Conservation (phyloP, 64 coral and sea anemone genomes). For the Acropora tenuis region DNA sequence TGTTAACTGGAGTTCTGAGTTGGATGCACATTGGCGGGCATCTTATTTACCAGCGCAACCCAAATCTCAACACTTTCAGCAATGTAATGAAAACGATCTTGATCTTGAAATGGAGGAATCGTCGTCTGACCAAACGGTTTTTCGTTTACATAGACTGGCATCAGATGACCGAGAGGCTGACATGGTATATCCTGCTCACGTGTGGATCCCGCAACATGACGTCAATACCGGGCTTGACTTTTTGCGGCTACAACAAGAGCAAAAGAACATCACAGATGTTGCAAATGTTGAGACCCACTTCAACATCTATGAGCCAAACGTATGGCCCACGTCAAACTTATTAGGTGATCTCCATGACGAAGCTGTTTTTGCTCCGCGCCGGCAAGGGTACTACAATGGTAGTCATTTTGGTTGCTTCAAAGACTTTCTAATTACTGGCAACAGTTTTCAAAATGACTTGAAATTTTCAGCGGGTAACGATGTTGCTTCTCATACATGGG, state of each 20-base stretch:
- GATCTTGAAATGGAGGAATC: background rate
- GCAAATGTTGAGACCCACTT: background rate
- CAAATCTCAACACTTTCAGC: background rate
- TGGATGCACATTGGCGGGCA: background rate
- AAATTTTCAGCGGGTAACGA: background rate
- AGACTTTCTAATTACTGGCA: background rate
- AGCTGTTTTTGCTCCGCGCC: background rate
- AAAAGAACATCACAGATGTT: background rate
- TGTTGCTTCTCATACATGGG: background rate
- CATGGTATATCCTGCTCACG: too few species aligned
- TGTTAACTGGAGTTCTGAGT: slow-evolving; percentile 41
- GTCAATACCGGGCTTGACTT: background rate
- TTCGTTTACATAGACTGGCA: background rate
- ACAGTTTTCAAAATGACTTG: background rate
- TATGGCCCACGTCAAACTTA: background rate
- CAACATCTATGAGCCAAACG: background rate
- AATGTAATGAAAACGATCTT: background rate
- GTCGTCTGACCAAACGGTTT: background rate
- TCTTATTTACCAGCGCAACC: background rate
- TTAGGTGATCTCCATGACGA: background rate
- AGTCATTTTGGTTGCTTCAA: background rate
- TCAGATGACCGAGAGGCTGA: background rate
- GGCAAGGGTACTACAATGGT: background rate
- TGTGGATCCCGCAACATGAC: background rate
- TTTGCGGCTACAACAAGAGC: background rate